Evolutionary conservation across 2,888 invertebrate genomes (phyloP).

Genomic region (Rugalucina vietnamica): DNA sequence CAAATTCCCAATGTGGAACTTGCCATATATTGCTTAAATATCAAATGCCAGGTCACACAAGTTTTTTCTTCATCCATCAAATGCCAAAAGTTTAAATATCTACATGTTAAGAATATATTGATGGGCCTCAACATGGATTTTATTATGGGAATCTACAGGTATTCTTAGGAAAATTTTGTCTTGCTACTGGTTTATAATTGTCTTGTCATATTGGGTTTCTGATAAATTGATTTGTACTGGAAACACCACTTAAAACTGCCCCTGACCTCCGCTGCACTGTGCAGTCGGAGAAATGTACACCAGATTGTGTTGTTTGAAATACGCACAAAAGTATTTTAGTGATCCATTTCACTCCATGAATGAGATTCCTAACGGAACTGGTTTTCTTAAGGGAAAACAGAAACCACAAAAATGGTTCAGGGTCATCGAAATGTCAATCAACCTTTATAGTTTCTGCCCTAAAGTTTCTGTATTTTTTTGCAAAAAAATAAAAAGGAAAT

Average conservation of each 20-base stretch:
- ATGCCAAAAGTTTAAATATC: no score
- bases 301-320: not conserved
- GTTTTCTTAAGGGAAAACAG: conserved; percentile 4
- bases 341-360: not conserved
- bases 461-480: not conserved
- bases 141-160: not conserved
- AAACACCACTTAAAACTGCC: not conserved
- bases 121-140: not conserved
- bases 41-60: no score
- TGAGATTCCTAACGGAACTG: not conserved
- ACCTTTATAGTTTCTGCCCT: not conserved
- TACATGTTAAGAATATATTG: no score
- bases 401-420: not conserved
- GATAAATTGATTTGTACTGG: not conserved
- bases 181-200: not conserved
- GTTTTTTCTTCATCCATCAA: no score
- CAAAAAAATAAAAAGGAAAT: no score
- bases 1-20: no score
- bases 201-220: not conserved
- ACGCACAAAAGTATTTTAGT: not conserved
- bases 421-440: not conserved
- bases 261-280: not conserved
- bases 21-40: no score
- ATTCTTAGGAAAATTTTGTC: not conserved
- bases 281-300: not conserved